Conservation (phyloP, 1,140 invertebrate species). For the Procambarus clarkii region DNA sequence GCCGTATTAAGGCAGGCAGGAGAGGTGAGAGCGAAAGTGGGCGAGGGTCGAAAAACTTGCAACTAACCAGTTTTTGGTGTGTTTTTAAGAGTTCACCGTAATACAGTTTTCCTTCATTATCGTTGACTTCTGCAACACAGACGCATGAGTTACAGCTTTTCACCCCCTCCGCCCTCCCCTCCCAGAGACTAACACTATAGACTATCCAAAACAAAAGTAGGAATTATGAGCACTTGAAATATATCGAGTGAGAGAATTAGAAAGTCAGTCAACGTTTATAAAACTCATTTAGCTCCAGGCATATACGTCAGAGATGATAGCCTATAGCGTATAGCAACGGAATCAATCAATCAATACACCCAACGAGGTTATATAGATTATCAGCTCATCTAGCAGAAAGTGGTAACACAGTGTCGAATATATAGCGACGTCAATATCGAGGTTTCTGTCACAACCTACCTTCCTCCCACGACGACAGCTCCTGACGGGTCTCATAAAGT, state of each 20-base stretch:
- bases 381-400: neutral
- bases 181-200: neutral
- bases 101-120: neutral
- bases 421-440: neutral
- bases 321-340: neutral
- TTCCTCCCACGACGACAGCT: neutral
- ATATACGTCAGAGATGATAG: neutral
- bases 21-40: constrained; percentile 48
- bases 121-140: neutral
- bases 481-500: constrained; percentile 13
- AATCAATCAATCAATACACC: neutral
- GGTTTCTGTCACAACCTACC: neutral
- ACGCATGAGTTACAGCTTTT: too few species aligned
- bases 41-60: constrained; percentile 21
- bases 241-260: neutral
- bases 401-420: neutral
- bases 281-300: neutral
- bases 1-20: constrained; percentile 14
- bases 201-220: neutral
- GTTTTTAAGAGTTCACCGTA: constrained; percentile 12
- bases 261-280: neutral
- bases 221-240: neutral
- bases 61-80: constrained; percentile 37
- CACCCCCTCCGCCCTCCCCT: too few species aligned
- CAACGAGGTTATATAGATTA: neutral